Percentiles rank a stretch among this genome's conserved stretches.
phyloP scores from a whole-genome alignment of 2,888 invertebrate species.

The Cephus runcator region DNA sequence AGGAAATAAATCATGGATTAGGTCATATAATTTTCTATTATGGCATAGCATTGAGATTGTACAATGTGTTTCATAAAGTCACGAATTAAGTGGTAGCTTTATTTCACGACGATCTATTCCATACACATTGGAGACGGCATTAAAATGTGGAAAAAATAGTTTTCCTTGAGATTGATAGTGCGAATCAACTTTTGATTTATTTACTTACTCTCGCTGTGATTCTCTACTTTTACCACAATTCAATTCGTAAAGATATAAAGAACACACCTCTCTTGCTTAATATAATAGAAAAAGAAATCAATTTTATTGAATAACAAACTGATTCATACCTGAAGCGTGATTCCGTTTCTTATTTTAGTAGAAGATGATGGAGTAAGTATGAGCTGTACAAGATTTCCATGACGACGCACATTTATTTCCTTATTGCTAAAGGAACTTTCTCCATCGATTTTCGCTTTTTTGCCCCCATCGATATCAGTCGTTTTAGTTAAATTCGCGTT shows the following conservation, averaged over 20 bases:
- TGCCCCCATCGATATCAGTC: conserved; percentile 39
- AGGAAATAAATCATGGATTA: neutral
- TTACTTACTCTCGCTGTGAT: too few relatives aligned
- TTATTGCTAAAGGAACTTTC: conserved; percentile 60
- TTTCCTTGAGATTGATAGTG: too few relatives aligned
- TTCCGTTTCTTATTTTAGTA: conserved; percentile 71
- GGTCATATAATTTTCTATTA: neutral
- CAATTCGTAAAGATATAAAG: neutral
- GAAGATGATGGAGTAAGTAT: conserved; percentile 70
- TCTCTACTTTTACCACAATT: neutral
- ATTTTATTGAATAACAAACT: neutral
- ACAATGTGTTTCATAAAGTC: too few relatives aligned
- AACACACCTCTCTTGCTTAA: neutral
- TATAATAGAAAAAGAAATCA: neutral
- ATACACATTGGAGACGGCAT: too few relatives aligned
- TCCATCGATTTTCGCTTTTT: conserved; percentile 40
- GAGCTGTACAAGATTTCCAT: conserved; percentile 73
- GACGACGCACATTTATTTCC: conserved; percentile 71
- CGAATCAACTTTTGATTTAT: too few relatives aligned
- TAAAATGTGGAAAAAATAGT: too few relatives aligned
- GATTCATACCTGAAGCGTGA: conserved; percentile 71
- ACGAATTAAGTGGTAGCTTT: too few relatives aligned
- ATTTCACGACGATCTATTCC: too few relatives aligned
- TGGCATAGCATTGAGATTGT: neutral
- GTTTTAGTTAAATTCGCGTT: conserved; percentile 34